These are phyloP conservation scores for Glandiceps talaboti DNA, from an alignment of 53 echinoderm and acorn worm genomes.

Conservation along the genomic window DNA sequence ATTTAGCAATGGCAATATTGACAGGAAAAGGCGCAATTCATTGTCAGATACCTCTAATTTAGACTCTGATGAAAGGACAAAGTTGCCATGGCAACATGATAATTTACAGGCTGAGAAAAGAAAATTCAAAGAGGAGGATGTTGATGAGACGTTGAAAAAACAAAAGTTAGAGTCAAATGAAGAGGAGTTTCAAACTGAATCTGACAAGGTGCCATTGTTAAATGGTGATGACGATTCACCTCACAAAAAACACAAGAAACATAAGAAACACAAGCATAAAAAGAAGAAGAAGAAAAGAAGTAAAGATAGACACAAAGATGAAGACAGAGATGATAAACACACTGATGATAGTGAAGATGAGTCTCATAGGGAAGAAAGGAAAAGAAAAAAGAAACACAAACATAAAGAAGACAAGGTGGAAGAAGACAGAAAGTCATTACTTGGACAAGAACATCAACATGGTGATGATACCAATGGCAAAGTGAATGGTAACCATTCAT, in stretches of 20 bases:
- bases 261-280: conserved; percentile 8
- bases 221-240: not conserved
- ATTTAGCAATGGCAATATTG: not conserved
- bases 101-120: not conserved
- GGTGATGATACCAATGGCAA: conserved; percentile 1
- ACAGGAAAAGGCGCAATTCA: not conserved
- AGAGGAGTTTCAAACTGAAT: not conserved
- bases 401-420: conserved; percentile 3
- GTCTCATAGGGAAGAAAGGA: conserved; percentile 4
- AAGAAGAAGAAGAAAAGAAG: conserved; percentile 4
- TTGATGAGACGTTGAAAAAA: not conserved
- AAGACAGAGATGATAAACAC: not conserved
- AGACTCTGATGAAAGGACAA: no score
- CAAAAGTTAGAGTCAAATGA: not conserved
- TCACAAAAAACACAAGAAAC: conserved; percentile 14
- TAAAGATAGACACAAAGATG: conserved; percentile 13
- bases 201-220: not conserved
- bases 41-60: no score
- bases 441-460: conserved; percentile 20
- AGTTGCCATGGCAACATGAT: no score
- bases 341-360: conserved; percentile 10
- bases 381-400: conserved; percentile 53
- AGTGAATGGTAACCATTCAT: conserved; percentile 2
- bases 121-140: not conserved
- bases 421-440: not conserved